phyloP scores from a whole-genome alignment of 2,797 vertebrate genomes.

The Gallirallus australis region DNA sequence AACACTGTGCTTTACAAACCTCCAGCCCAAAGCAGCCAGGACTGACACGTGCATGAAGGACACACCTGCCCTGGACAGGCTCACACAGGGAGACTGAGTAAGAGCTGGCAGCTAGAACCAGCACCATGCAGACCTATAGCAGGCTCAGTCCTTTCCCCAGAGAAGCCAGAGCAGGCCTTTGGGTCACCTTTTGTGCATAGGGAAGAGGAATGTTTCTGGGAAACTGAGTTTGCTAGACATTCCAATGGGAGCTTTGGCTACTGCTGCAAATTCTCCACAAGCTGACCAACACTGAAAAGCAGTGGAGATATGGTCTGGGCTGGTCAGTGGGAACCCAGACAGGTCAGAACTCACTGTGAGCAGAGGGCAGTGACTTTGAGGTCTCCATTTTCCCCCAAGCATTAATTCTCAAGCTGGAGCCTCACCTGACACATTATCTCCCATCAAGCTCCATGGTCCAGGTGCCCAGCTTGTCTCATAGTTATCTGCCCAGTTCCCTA shows the following conservation, averaged over 20 bases:
- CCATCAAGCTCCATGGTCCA: not conserved
- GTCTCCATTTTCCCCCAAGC: not conserved
- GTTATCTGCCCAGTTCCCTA: not conserved
- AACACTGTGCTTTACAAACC: not conserved
- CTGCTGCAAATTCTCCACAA: not conserved
- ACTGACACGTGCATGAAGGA: not conserved
- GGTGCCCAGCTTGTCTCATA: not conserved
- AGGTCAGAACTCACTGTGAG: not conserved
- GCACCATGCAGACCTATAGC: not conserved
- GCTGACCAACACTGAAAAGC: not conserved
- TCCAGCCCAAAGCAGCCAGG: not conserved
- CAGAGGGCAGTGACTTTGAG: accelerated
- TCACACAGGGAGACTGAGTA: not conserved
- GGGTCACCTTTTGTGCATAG: not conserved
- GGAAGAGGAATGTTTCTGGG: not conserved
- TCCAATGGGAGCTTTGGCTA: not conserved
- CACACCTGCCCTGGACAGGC: not conserved
- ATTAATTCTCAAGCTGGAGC: not conserved
- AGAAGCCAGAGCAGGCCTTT: not conserved
- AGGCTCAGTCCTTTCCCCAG: not conserved
- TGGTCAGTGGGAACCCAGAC: not conserved
- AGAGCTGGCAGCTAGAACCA: not conserved
- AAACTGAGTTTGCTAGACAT: not conserved
- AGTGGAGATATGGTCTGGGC: not conserved
- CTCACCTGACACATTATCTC: not conserved